phyloP scores from a whole-genome alignment of 2,797 vertebrate genomes.

The Brachyrhaphis roseni region DNA sequence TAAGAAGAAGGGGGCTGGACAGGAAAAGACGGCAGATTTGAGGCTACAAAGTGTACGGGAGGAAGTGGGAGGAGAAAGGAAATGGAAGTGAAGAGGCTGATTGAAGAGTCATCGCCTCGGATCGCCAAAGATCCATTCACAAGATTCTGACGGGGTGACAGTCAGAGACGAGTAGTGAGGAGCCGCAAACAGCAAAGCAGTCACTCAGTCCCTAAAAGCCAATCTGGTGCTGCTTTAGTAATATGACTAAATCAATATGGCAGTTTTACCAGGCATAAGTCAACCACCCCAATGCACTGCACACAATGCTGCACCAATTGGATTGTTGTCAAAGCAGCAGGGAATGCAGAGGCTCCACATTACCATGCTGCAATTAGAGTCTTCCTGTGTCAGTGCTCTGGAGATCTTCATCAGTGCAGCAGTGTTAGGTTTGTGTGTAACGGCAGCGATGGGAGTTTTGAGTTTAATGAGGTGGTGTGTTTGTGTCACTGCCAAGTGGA shows the following conservation, averaged over 20 bases:
- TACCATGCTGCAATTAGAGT: constrained; percentile 66
- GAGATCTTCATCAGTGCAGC: constrained; percentile 62
- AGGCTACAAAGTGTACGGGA: constrained; percentile 57
- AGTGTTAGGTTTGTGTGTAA: constrained; percentile 35
- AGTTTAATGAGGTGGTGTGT: constrained; percentile 74
- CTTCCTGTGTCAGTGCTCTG: constrained; percentile 57
- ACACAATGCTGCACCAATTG: constrained; percentile 36
- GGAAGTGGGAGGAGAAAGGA: constrained; percentile 71
- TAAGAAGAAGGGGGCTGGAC: constrained; percentile 16
- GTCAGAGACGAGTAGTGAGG: constrained; percentile 39
- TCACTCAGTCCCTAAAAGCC: constrained; percentile 47
- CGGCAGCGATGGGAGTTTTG: constrained; percentile 57
- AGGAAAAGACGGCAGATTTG: constrained; percentile 56
- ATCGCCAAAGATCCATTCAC: constrained; percentile 70
- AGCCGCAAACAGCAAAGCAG: constrained; percentile 28
- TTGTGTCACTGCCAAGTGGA: constrained; percentile 69
- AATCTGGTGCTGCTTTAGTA: constrained; percentile 41
- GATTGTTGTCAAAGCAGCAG: constrained; percentile 63
- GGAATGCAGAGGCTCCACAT: constrained; percentile 57
- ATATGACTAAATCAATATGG: constrained; percentile 54
- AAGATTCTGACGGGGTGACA: constrained; percentile 61
- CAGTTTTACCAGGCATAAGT: constrained; percentile 52
- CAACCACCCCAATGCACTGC: constrained; percentile 46
- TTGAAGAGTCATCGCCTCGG: constrained; percentile 60
- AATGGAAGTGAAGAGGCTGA: constrained; percentile 67